Evolutionary conservation across 1,140 invertebrate genomes (phyloP).

Genomic region (Neoseiulus cucumeris): DNA sequence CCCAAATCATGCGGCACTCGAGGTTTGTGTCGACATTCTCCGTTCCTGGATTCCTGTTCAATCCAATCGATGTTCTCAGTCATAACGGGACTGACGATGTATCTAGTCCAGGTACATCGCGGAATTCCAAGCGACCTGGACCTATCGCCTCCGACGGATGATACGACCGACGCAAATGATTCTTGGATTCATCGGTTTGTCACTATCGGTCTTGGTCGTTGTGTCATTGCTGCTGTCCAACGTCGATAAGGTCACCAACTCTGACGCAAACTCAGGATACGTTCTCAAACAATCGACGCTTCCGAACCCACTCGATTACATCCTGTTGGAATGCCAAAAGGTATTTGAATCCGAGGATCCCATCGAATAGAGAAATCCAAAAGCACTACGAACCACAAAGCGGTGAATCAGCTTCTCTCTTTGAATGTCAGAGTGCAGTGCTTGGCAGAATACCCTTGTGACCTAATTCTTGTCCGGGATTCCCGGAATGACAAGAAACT

Average conservation of each 20-base stretch:
- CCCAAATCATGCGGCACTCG: background rate
- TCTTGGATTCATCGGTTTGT: background rate
- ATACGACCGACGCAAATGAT: background rate
- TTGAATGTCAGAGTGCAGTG: no score
- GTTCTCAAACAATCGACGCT: background rate
- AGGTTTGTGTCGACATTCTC: background rate
- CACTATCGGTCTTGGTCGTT: background rate
- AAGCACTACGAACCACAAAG: no score
- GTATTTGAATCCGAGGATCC: background rate
- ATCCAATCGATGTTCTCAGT: background rate
- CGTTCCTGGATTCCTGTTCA: no score
- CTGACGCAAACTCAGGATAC: background rate
- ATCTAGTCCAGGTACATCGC: background rate
- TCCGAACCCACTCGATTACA: background rate
- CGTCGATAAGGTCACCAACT: conserved; percentile 2
- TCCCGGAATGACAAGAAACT: no score
- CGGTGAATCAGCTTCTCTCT: no score
- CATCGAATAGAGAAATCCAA: no score
- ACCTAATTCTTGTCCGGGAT: no score
- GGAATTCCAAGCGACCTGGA: background rate
- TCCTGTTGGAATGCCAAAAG: background rate
- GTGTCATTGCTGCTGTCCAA: background rate
- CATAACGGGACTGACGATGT: background rate
- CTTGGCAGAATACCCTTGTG: no score
- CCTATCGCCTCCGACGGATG: background rate